Evolutionary conservation across 2,113 vertebrate species (phyloP).

Genomic region (Callorhinus ursinus): DNA sequence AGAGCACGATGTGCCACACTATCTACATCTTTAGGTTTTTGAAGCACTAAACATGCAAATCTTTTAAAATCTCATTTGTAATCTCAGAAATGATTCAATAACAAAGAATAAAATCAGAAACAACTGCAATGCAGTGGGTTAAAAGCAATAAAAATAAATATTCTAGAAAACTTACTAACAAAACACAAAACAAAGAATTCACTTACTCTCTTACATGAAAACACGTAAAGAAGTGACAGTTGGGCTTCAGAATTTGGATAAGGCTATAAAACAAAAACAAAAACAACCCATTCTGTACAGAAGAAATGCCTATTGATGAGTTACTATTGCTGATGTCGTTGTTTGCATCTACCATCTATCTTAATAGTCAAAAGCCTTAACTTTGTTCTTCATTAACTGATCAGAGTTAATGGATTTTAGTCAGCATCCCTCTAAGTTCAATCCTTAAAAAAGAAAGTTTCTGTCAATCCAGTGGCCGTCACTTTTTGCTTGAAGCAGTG

Average conservation of each 20-base stretch:
- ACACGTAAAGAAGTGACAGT: conserved; percentile 25
- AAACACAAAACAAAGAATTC: conserved; percentile 71
- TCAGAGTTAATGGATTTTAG: background rate
- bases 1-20: background rate
- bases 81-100: background rate
- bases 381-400: conserved; percentile 47
- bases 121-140: background rate
- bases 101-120: conserved; percentile 51
- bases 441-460: background rate
- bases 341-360: conserved; percentile 58
- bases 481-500: background rate
- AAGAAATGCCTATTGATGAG: conserved; percentile 66
- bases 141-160: conserved; percentile 29
- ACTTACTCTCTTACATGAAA: conserved; percentile 48
- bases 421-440: background rate
- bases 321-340: conserved; percentile 55
- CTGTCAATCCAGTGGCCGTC: background rate
- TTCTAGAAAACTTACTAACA: background rate
- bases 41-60: background rate
- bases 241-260: conserved; percentile 49
- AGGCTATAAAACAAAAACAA: background rate
- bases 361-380: conserved; percentile 48
- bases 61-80: background rate
- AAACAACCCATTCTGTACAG: background rate
- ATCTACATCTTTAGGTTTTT: background rate